Base-by-base conservation (phyloP, 2,888 invertebrate genomes). In the Dioctria rufipes region DNA sequence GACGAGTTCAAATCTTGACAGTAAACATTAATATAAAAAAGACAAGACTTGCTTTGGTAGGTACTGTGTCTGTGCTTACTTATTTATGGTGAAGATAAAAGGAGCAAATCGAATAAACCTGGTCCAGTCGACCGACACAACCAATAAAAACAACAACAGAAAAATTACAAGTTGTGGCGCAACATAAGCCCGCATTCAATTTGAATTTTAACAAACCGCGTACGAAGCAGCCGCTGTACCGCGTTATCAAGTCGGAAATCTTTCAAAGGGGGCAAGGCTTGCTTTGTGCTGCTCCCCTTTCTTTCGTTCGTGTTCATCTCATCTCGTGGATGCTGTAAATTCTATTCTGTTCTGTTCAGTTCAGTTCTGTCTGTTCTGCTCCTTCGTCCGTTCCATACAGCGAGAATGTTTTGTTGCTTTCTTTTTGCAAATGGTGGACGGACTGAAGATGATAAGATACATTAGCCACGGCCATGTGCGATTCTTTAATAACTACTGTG, bases 191-290 rank as follows among this genome's bases (percentile, higher is more conserved):
- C 63, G 25, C 25, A 49, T 77, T 51, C 77, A 63, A 77, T 77
- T 77, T 77, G 77, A 77, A 77, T 77, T 63, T 77, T 63, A 63
- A 61, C 63, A 77, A 77, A 77, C 77, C 63, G 77, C 82, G 83
- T 83, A 83, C 58, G 83, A 81, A 82, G 82, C 83, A 84, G 83
- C 83, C 81, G 82, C 82, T 81, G 83, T 25, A 25, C 25, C 82
- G 77, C 84, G 85, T 88, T 88, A 89, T 89, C 89, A 85, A 83
- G 88, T 87, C 89, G 89, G 89, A 88, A 86, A 89, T 89, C 89
- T 89, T 85, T 86, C 87, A 88, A 88, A 88, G 87, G 84, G 83
- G 80, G 80, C 67, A 79, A 77, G 78, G 73, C 79, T 67, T 81
- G 75, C 25, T 25, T 25, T 25, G 25, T 25, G 25, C 66, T 65